These are phyloP conservation scores for Amorpha juglandis DNA, from an alignment of 2,888 invertebrate genomes.

Conservation along the genomic window DNA sequence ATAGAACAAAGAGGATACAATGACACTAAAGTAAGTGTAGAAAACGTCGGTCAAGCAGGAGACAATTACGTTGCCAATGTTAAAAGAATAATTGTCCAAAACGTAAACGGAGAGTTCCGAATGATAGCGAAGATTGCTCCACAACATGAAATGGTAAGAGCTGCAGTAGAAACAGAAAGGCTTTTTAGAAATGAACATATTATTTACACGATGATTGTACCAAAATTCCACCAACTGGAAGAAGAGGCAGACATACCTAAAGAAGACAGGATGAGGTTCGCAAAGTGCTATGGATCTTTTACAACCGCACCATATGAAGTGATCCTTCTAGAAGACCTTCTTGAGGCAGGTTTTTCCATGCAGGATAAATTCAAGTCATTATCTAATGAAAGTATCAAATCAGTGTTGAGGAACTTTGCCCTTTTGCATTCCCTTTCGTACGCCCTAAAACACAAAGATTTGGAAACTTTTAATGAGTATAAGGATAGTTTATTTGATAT, in stretches of 20 bases:
- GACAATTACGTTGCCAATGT: conserved; percentile 36
- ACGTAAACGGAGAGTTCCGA: conserved; percentile 37
- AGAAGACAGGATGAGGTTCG: conserved; percentile 40
- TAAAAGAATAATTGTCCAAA: conserved; percentile 34
- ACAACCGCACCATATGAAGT: conserved; percentile 43
- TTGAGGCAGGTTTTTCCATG: conserved; percentile 37
- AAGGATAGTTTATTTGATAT: conserved; percentile 40
- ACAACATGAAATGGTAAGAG: conserved; percentile 31
- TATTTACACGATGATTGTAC: conserved; percentile 45
- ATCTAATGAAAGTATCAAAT: conserved; percentile 36
- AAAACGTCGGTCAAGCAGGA: conserved; percentile 36
- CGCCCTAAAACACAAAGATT: conserved; percentile 41
- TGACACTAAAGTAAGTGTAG: conserved; percentile 30
- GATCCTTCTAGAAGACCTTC: conserved; percentile 49
- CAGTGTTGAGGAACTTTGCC: conserved; percentile 42
- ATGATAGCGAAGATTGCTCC: conserved; percentile 49
- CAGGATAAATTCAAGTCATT: conserved; percentile 41
- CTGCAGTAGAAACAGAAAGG: conserved; percentile 28
- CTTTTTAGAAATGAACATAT: conserved; percentile 45
- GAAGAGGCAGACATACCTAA: conserved; percentile 36
- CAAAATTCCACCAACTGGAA: conserved; percentile 30
- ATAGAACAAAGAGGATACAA: conserved; percentile 34
- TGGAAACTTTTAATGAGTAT: conserved; percentile 39
- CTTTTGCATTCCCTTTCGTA: conserved; percentile 45
- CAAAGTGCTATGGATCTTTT: conserved; percentile 45